Percentiles rank a stretch among this genome's conserved stretches.
Evolutionary conservation across 2,888 invertebrate species (phyloP).

Genomic region (Microctonus aethiopoides): DNA sequence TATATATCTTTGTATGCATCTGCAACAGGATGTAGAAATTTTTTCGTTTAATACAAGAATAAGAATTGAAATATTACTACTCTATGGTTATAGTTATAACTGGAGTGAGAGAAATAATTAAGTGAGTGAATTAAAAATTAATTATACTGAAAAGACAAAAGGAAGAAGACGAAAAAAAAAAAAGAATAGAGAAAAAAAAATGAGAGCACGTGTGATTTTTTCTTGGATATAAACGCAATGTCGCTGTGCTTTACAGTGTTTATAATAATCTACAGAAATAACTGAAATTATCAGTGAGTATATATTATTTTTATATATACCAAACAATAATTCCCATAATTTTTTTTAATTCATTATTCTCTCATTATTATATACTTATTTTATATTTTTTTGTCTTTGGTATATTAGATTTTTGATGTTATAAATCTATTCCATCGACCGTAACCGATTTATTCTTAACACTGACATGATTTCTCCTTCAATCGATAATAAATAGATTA

Average conservation of each 20-base stretch:
- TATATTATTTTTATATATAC: not conserved
- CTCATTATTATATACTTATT: not conserved
- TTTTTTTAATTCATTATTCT: not conserved
- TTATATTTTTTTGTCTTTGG: not conserved
- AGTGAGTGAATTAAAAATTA: not conserved
- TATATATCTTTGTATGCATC: not conserved
- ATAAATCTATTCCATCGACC: not conserved
- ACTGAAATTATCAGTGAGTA: conserved; percentile 30
- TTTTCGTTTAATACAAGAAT: not conserved
- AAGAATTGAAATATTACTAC: not conserved
- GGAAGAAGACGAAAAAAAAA: conserved; percentile 6
- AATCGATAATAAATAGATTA: conserved; percentile 2
- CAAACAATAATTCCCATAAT: no score
- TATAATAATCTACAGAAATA: conserved; percentile 23
- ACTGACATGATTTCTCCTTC: conserved; percentile 32
- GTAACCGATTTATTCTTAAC: conserved; percentile 4
- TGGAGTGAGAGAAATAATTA: not conserved
- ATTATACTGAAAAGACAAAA: not conserved
- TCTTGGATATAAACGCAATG: conserved; percentile 29
- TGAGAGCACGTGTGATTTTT: conserved; percentile 32
- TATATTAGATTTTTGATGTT: not conserved
- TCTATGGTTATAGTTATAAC: not conserved
- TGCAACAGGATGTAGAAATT: not conserved
- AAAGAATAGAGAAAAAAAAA: not conserved
- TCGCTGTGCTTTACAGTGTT: conserved; percentile 31